phyloP scores from a whole-genome alignment of 2,888 invertebrate species.

The Lasius fuliginosus region DNA sequence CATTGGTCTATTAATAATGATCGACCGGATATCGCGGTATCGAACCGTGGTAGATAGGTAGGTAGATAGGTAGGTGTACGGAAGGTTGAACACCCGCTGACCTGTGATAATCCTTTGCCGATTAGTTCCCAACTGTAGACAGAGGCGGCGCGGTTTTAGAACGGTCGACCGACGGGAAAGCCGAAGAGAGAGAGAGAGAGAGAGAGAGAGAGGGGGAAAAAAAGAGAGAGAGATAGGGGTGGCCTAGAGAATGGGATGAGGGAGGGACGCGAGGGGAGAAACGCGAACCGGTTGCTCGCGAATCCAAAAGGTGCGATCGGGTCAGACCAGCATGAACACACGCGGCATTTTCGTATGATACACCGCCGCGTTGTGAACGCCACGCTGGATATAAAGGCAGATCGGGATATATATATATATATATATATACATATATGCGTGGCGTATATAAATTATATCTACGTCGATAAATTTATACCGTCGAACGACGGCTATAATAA shows the following conservation, averaged over 20 bases:
- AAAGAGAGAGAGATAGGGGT: conserved; percentile 2
- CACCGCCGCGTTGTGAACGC: conserved; percentile 55
- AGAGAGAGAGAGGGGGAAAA: conserved; percentile 17
- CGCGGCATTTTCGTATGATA: conserved; percentile 65
- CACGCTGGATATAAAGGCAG: conserved; percentile 44
- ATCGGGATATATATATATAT: neutral
- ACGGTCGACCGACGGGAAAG: conserved; percentile 71
- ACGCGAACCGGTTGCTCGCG: conserved; percentile 74
- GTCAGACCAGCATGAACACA: conserved; percentile 70
- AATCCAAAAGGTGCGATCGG: conserved; percentile 74
- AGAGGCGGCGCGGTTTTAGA: conserved; percentile 79
- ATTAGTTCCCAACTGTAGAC: conserved; percentile 80
- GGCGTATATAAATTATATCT: neutral
- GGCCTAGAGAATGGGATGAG: conserved; percentile 58
- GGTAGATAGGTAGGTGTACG: conserved; percentile 67
- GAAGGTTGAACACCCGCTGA: conserved; percentile 81
- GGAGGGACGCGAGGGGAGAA: conserved; percentile 55
- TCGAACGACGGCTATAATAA: neutral
- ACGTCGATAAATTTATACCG: conserved; percentile 15
- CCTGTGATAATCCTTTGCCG: conserved; percentile 82
- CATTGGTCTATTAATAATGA: conserved; percentile 73
- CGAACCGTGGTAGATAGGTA: conserved; percentile 71
- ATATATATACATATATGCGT: neutral
- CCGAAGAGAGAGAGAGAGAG: conserved; percentile 45
- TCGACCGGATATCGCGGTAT: conserved; percentile 72